Evolutionary conservation across 64 coral and sea anemone genomes (phyloP).

Genomic region (Trachythela sp.): DNA sequence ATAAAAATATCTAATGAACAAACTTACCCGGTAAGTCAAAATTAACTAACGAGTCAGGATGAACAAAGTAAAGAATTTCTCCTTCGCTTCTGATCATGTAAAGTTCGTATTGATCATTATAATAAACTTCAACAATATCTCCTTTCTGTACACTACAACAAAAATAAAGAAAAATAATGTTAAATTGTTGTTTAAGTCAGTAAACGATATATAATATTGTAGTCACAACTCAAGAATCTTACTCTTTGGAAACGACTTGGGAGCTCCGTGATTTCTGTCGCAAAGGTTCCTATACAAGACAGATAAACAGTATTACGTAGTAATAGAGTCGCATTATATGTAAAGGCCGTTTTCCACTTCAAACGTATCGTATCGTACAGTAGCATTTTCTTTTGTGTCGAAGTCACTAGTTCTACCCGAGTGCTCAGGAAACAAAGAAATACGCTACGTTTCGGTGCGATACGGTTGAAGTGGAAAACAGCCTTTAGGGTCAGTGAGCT

Average conservation of each 20-base stretch:
- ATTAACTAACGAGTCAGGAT: conserved; percentile 15
- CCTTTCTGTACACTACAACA: neutral
- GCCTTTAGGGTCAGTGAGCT: too few species aligned
- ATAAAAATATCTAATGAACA: too few species aligned
- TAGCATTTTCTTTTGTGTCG: too few species aligned
- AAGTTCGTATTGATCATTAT: neutral
- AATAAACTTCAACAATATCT: conserved; percentile 13
- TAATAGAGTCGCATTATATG: too few species aligned
- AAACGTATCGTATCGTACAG: too few species aligned
- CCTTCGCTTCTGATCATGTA: neutral
- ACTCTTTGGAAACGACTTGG: neutral
- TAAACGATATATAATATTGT: neutral
- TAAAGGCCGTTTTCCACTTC: too few species aligned
- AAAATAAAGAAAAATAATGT: neutral
- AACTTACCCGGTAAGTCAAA: neutral
- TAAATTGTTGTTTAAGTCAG: too few species aligned
- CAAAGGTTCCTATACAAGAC: neutral
- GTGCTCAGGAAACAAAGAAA: too few species aligned
- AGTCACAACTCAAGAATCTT: neutral
- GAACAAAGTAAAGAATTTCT: neutral
- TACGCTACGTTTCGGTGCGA: too few species aligned
- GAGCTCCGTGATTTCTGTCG: neutral
- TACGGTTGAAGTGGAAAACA: too few species aligned
- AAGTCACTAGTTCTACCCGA: too few species aligned
- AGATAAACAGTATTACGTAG: neutral